Base-by-base conservation (phyloP, 2,797 vertebrate genomes). In the Acropternis orthonyx region DNA sequence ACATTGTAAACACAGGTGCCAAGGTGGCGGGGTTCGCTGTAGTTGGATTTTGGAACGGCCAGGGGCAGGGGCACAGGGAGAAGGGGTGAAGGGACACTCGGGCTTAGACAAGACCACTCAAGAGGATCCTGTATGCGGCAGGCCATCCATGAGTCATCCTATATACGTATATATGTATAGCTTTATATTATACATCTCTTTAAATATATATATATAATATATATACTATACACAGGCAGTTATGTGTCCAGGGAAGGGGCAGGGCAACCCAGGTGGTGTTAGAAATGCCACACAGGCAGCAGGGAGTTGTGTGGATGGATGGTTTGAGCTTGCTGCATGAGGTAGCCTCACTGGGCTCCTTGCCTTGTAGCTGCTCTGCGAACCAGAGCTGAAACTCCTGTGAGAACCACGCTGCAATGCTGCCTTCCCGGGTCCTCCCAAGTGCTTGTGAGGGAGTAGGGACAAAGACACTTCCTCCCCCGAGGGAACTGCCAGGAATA, bases 221-320 rank as follows among this genome's bases (percentile, higher is more conserved):
- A 98, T 98, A 97, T 97, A 98, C 97, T 98, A 98, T 98, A 98
- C 97, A 98, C 96, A 97, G 97, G 97, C 97, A 97, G 97, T 97
- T 97, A 97, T 49, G 95, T 28, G 91, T 88, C 88, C 91, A 28
- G 95, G 95, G 84, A 91, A 89, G 89, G 88, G 76, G 71, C 16
- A 85, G 67, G n/a, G 95, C 73, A 89, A 92, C 96, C 97, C 96
- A 95, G 88, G 54, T 41, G 91, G 61, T 95, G 89, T 65, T 68
- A 68, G 17, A 46, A 95, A 56, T 80, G 93, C 89, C 94, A 88
- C 49, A 3, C 83, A 95, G 61, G 87, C 78, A 27, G 81, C 87
- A 83, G 76, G 66, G 69, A 81, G 39, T 56, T 82, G 54, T 93
- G 77, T 95, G 83, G 36, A 88, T 56, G 88, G 79, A 85, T 59